Conservation (phyloP, 2,888 invertebrate genomes). For the Pogonocherus hispidulus region DNA sequence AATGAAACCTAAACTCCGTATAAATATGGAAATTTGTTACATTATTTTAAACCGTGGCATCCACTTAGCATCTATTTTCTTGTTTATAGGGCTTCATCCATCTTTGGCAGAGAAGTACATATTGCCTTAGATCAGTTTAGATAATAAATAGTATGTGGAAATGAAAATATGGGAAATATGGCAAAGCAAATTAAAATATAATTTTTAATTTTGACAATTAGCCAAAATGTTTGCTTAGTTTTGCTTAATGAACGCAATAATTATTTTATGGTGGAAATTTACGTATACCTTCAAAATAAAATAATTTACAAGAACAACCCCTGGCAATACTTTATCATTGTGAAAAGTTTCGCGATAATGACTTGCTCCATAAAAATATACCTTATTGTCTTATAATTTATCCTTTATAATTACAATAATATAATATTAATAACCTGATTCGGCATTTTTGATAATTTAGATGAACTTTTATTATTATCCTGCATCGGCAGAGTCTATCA, state of each 20-base stretch:
- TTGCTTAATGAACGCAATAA: too few species aligned
- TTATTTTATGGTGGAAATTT: too few species aligned
- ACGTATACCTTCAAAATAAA: too few species aligned
- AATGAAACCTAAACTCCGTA: slow-evolving; percentile 38
- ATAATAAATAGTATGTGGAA: not conserved
- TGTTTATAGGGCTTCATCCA: slow-evolving; percentile 15
- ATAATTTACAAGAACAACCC: not conserved
- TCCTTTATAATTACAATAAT: too few species aligned
- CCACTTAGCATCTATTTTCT: slow-evolving; percentile 38
- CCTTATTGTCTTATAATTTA: too few species aligned
- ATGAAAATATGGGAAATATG: not conserved
- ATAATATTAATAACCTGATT: too few species aligned
- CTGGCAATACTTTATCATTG: not conserved
- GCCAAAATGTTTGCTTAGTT: too few species aligned
- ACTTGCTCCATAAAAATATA: not conserved
- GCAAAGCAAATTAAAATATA: not conserved
- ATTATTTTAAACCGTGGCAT: slow-evolving; percentile 35
- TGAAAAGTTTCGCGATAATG: not conserved
- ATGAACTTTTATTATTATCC: too few species aligned
- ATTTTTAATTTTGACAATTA: too few species aligned
- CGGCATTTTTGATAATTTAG: too few species aligned
- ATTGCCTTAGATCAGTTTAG: not conserved
- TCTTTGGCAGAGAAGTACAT: not conserved
- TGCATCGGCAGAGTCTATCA: too few species aligned
- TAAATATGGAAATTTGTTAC: slow-evolving; percentile 41